phyloP scores from a whole-genome alignment of 2,888 invertebrate genomes.

The Rhingia campestris region DNA sequence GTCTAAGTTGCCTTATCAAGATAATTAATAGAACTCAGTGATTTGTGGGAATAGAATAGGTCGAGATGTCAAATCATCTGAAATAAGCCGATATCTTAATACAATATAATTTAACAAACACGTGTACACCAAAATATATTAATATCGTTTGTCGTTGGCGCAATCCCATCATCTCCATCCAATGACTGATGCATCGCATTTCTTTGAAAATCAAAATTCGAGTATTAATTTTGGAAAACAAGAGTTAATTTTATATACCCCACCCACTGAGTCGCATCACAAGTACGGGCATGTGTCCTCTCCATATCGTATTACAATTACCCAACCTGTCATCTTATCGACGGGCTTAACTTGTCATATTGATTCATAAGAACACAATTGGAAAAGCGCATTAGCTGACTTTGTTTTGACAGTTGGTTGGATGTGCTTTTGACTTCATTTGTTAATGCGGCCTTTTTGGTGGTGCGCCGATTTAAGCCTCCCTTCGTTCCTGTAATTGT shows the following conservation, averaged over 20 bases:
- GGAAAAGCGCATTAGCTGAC: constrained; percentile 40
- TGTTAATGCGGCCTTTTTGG: constrained; percentile 8
- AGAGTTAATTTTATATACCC: neutral
- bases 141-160: constrained; percentile 18
- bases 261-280: neutral
- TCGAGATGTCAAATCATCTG: too few relatives aligned
- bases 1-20: too few relatives aligned
- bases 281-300: constrained; percentile 12
- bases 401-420: constrained; percentile 62
- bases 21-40: too few relatives aligned
- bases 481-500: constrained; percentile 32
- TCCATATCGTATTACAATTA: constrained; percentile 60
- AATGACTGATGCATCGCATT: constrained; percentile 60
- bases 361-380: constrained; percentile 1
- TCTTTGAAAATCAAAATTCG: constrained; percentile 3
- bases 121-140: neutral
- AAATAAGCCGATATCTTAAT: too few relatives aligned
- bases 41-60: too few relatives aligned
- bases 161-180: constrained; percentile 41
- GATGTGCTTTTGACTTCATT: too few relatives aligned
- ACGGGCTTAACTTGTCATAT: constrained; percentile 65
- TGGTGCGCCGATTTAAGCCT: neutral
- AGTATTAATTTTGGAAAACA: constrained; percentile 6
- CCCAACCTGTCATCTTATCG: constrained; percentile 63
- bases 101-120: neutral